Evolutionary conservation across 2,888 invertebrate species (phyloP).

Genomic region (Caradrina kadenii): DNA sequence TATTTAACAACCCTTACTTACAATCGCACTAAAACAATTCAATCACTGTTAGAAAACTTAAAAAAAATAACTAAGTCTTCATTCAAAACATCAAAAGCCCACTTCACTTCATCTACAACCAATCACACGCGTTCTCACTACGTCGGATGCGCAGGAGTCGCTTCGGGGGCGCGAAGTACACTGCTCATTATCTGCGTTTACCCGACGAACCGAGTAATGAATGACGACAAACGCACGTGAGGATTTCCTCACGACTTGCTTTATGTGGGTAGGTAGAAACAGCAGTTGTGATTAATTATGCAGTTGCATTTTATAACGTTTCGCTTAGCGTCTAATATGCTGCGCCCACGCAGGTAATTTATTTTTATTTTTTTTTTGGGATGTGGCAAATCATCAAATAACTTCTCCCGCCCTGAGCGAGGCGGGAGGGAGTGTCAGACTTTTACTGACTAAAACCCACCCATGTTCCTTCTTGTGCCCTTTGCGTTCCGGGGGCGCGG

Average conservation of each 20-base stretch:
- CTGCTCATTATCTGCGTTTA: constrained; percentile 73
- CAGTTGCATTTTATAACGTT: constrained; percentile 24
- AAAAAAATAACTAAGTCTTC: constrained; percentile 5
- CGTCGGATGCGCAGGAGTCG: constrained; percentile 62
- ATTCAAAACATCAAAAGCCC: constrained; percentile 16
- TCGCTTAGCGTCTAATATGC: constrained; percentile 26
- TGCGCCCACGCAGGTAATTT: constrained; percentile 33
- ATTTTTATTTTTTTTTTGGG: too few species aligned
- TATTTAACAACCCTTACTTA: constrained; percentile 22
- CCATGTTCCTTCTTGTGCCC: too few species aligned
- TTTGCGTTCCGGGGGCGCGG: too few species aligned
- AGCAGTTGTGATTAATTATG: constrained; percentile 38
- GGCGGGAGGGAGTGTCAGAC: too few species aligned
- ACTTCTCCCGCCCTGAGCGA: too few species aligned
- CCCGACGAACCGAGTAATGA: constrained; percentile 60
- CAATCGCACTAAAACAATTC: constrained; percentile 19
- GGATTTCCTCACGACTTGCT: constrained; percentile 46
- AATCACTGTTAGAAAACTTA: constrained; percentile 4
- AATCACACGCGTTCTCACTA: constrained; percentile 46
- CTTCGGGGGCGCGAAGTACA: constrained; percentile 63
- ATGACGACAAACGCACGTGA: constrained; percentile 58
- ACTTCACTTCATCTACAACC: constrained; percentile 35
- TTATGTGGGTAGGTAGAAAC: constrained; percentile 18
- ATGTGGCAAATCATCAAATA: too few species aligned
- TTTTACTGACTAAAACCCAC: too few species aligned